Base-by-base conservation (phyloP, 2,888 invertebrate genomes). In the Drosophila prostipennis region DNA sequence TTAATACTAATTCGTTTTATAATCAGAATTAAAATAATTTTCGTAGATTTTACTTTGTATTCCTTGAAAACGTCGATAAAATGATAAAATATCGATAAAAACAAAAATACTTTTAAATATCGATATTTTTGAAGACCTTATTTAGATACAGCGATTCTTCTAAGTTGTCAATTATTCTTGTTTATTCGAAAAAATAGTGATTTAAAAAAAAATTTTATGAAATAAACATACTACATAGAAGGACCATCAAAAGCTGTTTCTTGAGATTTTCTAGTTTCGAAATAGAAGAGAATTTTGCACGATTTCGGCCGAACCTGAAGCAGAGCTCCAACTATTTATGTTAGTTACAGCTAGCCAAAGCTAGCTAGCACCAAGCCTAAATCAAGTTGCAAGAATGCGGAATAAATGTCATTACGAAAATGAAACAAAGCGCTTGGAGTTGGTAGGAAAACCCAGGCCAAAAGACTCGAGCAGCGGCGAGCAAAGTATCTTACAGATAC, bases 301-400 rank as follows among this genome's bases (percentile, higher is more conserved):
- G 48, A 48, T 13, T 48, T 48, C 13, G 16, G 13, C 8, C 42
- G 23, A 39, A 68, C 55, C 34, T 40, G 39, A 52, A 37, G 48
- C 54, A 51, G 37, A 51, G 37, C 54, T 45, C 26, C 53, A 59
- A 36, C 36, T 43, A 14, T 23, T 48, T 36, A 14, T 32, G 67
- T 43, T 51, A n/a, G 51, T 42, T 43, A 83, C 34, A 48, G 32
- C 16, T 2, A 34, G 32, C 16, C 2, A 19, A 19, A 19, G 19
- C 19, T 2, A 19, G 19, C 19, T n/a, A 19, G 19, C 34, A 34
- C 87, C 89, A 83, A 86, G 89, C 89, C 87, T 88, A 86, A 86
- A 86, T 80, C 84, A 84, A 84, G 89, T 89, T 78, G 82, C 79
- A 84, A 87, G 87, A 84, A 84, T 84, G 83, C 83, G 84, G 84